Evolutionary conservation across 2,888 invertebrate genomes (phyloP), one percentile per base, ranked within the genome.

Genomic region (Chrysina gloriosa): DNA sequence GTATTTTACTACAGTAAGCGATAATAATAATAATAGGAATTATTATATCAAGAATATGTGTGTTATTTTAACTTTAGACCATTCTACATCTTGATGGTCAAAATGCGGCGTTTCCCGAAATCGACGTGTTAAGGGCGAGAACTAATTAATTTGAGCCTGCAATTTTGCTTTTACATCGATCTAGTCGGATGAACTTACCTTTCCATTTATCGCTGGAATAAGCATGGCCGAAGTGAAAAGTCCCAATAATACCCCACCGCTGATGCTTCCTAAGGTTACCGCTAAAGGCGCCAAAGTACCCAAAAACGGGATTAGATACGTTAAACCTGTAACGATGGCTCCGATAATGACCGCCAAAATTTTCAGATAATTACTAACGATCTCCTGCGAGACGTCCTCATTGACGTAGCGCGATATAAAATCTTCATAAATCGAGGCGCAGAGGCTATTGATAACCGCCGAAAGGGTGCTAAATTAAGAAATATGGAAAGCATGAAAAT

Each of bases 271-370:
- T 6, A 89, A 85, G 45, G 88, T 88, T 27, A 87, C 83, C 0
- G 86, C 85, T 2, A 91, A 86, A 76, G 90, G 89, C 69, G 91
- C 85, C 25, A 92, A 83, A 14, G 88, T 87, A 52, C 91, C 91
- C 58, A 92, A 79, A 65, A 87, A 85, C 50, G 90, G 87, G 0
- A 89, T 85, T 9, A 86, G 78, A 81, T 89, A 89, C 1, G 90
- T 86, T 48, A 96, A 83, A 0, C 85, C 89, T 73, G 96, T 94
- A 21, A 93, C 93, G 7, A 93, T 77, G 0, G 90, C 80, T 0
- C 96, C 96, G 5, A 77, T 63, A 0, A 78, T 31, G 6, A 83
- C 72, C 0, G 84, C 83, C 14, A 84, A 69, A 70, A 86, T 82
- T 83, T 89, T 89, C 85, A 90, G 86, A 48, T 88, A 85, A 69